Evolutionary conservation across 2,888 invertebrate genomes (phyloP).

Genomic region (Polymixis lichenea): DNA sequence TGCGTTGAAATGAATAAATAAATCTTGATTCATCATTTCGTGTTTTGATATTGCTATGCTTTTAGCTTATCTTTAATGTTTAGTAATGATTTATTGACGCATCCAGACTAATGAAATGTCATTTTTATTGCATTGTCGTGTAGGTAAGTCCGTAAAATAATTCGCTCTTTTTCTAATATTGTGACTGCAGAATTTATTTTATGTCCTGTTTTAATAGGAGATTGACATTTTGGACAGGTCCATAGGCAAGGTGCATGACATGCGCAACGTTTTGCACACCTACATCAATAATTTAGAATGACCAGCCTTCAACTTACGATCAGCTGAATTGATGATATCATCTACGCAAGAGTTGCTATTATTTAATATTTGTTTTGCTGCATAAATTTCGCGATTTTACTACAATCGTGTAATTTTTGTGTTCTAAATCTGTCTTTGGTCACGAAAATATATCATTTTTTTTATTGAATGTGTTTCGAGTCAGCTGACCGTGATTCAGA

Average conservation of each 20-base stretch:
- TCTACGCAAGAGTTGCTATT: slow-evolving; percentile 66
- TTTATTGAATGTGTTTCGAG: slow-evolving; percentile 49
- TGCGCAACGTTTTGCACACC: slow-evolving; percentile 71
- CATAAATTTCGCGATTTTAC: slow-evolving; percentile 59
- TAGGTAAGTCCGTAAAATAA: slow-evolving; percentile 58
- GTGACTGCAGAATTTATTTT: slow-evolving; percentile 60
- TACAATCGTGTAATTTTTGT: slow-evolving; percentile 42
- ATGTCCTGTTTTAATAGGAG: slow-evolving; percentile 60
- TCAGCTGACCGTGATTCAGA: slow-evolving; percentile 77
- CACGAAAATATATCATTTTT: slow-evolving; percentile 46
- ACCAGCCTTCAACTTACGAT: slow-evolving; percentile 87
- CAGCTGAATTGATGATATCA: slow-evolving; percentile 88
- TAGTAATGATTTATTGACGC: slow-evolving; percentile 72
- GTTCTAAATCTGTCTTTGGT: slow-evolving; percentile 36
- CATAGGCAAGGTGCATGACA: slow-evolving; percentile 63
- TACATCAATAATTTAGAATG: slow-evolving; percentile 75
- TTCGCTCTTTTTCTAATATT: slow-evolving; percentile 58
- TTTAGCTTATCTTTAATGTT: slow-evolving; percentile 73
- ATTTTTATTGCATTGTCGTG: slow-evolving; percentile 73
- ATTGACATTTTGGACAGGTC: slow-evolving; percentile 66
- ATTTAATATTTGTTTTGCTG: slow-evolving; percentile 79
- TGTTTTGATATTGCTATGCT: slow-evolving; percentile 70
- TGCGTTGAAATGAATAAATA: slow-evolving; percentile 65
- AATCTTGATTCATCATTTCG: slow-evolving; percentile 69
- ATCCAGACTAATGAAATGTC: slow-evolving; percentile 68